Percentiles rank a stretch among this genome's conserved stretches.
phyloP scores from a whole-genome alignment of 2,113 vertebrate species.

The Gavialis gangeticus region DNA sequence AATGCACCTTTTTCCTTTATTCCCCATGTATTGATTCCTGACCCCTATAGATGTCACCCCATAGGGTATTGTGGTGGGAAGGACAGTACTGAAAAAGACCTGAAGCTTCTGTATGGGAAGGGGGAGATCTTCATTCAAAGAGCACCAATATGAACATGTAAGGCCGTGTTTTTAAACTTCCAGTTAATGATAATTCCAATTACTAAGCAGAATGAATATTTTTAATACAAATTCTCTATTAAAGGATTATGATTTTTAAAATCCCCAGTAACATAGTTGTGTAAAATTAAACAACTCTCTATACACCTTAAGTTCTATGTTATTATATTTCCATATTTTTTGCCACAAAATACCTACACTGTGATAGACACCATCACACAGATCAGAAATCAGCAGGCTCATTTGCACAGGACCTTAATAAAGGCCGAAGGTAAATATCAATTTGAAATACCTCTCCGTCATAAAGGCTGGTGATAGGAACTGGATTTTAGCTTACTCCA shows the following conservation, averaged over 20 bases:
- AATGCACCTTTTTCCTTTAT: not conserved
- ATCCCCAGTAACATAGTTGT: not conserved
- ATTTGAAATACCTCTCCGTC: constrained; percentile 38
- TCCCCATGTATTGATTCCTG: not conserved
- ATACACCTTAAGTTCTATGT: not conserved
- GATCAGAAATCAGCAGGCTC: constrained; percentile 47
- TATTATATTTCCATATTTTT: not conserved
- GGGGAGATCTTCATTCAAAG: not conserved
- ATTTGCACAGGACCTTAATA: constrained; percentile 46
- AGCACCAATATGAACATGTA: not conserved
- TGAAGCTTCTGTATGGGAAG: not conserved
- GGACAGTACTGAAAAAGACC: not conserved
- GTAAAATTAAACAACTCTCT: not conserved
- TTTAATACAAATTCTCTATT: not conserved
- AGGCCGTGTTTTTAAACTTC: not conserved
- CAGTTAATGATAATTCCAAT: not conserved
- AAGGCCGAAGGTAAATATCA: not conserved
- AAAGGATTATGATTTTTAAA: not conserved
- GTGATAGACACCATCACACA: constrained; percentile 11
- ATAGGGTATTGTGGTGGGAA: not conserved
- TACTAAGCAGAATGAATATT: not conserved
- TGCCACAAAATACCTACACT: not conserved
- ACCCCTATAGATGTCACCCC: not conserved
- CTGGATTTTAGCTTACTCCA: constrained; percentile 59
- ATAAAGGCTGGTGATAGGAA: constrained; percentile 34